Percentiles rank a stretch among this genome's conserved stretches.
These are phyloP conservation scores for Romanomermis culicivorax DNA, from an alignment of 2,888 invertebrate genomes.

Conservation along the genomic window DNA sequence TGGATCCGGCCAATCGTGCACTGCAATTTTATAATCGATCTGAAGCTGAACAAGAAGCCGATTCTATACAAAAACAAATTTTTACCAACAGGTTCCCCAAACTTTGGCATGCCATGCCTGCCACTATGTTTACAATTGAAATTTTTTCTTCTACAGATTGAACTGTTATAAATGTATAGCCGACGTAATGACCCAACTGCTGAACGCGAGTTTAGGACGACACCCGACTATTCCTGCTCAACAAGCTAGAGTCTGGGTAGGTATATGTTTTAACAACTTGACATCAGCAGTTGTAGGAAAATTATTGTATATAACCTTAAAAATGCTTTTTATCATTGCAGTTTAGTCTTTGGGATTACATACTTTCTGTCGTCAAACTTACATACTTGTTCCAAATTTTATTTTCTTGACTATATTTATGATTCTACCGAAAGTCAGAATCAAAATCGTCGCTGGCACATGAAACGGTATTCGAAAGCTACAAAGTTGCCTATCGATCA, in stretches of 20 bases:
- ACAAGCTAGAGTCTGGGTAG: background rate
- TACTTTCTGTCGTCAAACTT: too few relatives aligned
- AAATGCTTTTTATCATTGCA: too few relatives aligned
- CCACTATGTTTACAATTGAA: background rate
- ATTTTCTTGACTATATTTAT: too few relatives aligned
- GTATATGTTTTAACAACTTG: too few relatives aligned
- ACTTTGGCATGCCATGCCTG: background rate
- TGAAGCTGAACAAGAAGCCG: background rate
- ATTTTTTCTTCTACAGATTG: conserved; percentile 42
- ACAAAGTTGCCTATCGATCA: too few relatives aligned
- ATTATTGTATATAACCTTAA: too few relatives aligned
- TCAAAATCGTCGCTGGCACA: too few relatives aligned
- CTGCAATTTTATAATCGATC: conserved; percentile 48
- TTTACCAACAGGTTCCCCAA: background rate
- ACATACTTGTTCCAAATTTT: too few relatives aligned
- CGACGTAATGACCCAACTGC: conserved; percentile 37
- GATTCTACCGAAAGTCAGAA: too few relatives aligned
- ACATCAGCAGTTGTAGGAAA: too few relatives aligned
- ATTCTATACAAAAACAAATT: background rate
- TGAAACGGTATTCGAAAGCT: too few relatives aligned
- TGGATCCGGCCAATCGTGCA: conserved; percentile 72
- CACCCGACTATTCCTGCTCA: background rate
- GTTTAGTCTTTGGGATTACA: too few relatives aligned
- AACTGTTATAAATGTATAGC: conserved; percentile 71
- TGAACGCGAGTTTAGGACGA: conserved; percentile 23